phyloP scores from a whole-genome alignment of 64 coral and sea anemone genomes.

The Stichodactyla helianthus region DNA sequence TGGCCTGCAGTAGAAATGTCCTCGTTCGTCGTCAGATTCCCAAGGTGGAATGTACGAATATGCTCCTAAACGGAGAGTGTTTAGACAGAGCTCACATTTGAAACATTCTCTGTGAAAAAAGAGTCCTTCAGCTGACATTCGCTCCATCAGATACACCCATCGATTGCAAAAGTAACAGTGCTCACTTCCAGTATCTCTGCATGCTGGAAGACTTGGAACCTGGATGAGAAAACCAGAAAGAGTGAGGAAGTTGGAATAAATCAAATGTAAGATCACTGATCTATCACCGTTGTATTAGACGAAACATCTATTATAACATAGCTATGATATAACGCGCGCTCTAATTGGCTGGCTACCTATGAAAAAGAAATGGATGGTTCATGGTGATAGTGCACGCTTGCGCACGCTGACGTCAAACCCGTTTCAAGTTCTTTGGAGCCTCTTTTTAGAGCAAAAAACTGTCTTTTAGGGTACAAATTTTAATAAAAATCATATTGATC shows the following conservation, averaged over 20 bases:
- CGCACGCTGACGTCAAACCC: no score
- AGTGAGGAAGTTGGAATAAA: neutral
- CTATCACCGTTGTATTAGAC: no score
- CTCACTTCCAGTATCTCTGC: conserved; percentile 70
- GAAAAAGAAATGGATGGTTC: no score
- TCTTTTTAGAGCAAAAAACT: no score
- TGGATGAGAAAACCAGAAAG: neutral
- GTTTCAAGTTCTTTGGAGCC: no score
- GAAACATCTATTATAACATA: no score
- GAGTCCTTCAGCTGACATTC: conserved; percentile 87
- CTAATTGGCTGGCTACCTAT: no score
- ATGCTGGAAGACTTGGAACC: conserved; percentile 29
- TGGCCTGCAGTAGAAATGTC: conserved; percentile 48
- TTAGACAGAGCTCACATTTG: conserved; percentile 79
- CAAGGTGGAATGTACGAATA: conserved; percentile 74
- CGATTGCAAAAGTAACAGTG: conserved; percentile 90
- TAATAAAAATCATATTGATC: no score
- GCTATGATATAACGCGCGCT: no score
- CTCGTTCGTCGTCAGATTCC: conserved; percentile 30
- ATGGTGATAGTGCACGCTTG: no score
- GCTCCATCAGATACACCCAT: conserved; percentile 83
- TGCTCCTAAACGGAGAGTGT: conserved; percentile 73
- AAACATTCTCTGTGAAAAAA: conserved; percentile 99
- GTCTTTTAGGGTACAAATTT: no score
- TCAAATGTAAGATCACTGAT: neutral